A percentile compares a stretch with the other conserved stretches of the same genome.
Evolutionary conservation across 2,113 vertebrate genomes (phyloP).

Genomic region (Chionis minor): DNA sequence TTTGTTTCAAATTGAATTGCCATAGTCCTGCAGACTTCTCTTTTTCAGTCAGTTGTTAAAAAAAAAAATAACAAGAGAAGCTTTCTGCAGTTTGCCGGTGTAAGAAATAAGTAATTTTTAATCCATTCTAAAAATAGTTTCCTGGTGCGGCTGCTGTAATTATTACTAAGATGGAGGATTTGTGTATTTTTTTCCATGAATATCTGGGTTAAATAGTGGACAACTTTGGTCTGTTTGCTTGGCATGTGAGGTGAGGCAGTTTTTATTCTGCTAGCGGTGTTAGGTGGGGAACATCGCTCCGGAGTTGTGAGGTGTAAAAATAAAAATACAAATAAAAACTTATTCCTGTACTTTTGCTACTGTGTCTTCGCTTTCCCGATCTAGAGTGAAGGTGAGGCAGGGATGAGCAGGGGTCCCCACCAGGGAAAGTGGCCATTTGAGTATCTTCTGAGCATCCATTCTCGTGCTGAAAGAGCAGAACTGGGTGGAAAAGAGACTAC

Average conservation of each 20-base stretch:
- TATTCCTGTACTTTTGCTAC: not conserved
- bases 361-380: not conserved
- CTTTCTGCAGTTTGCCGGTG: not conserved
- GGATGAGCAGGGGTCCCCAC: not conserved
- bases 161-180: not conserved
- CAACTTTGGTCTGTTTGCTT: not conserved
- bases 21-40: not conserved
- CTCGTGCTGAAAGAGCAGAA: not conserved
- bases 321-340: not conserved
- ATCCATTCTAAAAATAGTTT: slow-evolving; percentile 25
- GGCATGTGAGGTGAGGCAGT: not conserved
- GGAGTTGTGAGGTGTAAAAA: not conserved
- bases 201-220: not conserved
- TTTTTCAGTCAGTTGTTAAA: not conserved
- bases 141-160: not conserved
- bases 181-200: not conserved
- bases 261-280: not conserved
- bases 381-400: not conserved
- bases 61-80: not conserved
- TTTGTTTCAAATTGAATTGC: not conserved
- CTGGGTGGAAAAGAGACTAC: not conserved
- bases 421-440: not conserved
- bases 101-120: slow-evolving; percentile 25
- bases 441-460: not conserved
- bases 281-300: not conserved